Conservation (phyloP, 2,797 vertebrate species). For the Loris lydekkerianus region DNA sequence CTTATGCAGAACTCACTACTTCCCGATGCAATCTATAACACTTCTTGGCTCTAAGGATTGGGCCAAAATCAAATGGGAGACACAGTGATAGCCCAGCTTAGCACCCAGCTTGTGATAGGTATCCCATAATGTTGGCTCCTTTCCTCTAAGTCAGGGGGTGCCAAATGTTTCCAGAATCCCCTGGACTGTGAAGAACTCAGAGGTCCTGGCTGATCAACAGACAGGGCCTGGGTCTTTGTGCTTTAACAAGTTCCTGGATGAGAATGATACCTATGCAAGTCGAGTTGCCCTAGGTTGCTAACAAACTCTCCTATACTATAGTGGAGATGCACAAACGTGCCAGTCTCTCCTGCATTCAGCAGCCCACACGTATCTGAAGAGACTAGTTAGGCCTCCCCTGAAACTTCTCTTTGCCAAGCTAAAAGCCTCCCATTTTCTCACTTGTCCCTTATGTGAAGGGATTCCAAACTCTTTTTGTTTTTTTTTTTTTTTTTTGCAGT, state of each 20-base stretch:
- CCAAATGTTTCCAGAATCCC: fast-evolving
- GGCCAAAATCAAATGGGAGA: background rate
- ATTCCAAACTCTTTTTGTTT: background rate
- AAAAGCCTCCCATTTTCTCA: background rate
- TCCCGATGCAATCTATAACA: background rate
- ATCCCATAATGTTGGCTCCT: no score
- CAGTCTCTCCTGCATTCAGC: no score
- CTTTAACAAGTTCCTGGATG: background rate
- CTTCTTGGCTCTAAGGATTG: background rate
- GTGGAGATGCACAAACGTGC: fast-evolving
- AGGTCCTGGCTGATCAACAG: background rate
- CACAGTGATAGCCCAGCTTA: background rate
- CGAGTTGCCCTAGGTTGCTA: background rate
- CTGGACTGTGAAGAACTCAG: background rate
- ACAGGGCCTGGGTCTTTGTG: background rate
- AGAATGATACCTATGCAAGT: background rate
- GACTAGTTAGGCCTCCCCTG: background rate
- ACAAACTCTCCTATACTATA: background rate
- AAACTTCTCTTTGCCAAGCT: background rate
- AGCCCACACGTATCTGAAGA: fast-evolving
- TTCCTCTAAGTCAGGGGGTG: background rate
- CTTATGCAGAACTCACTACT: background rate
- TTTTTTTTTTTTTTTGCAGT: no score
- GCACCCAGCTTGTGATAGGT: background rate
- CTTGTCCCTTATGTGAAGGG: background rate